Base-by-base conservation (phyloP, 2,113 vertebrate species). In the Vulpes lagopus region DNA sequence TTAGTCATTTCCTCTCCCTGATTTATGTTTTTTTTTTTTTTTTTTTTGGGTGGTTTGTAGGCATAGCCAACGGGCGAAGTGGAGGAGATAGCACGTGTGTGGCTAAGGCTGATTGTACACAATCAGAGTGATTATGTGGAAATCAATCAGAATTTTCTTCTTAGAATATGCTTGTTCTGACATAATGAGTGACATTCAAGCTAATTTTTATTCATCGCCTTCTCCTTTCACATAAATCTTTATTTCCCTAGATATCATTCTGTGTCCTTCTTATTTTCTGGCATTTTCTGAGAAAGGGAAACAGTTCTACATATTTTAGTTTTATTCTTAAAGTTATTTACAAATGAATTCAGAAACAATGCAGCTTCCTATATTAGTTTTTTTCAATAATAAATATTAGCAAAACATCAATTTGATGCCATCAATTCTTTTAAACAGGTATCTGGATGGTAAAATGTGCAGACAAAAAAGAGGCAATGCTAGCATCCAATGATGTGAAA, bases 111-210 rank as follows among this genome's bases (percentile, higher is more conserved):
- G 94, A 95, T 73, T 96, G n/a, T 95, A 6, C 0, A 69, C 73
- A 86, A 91, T 94, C 88, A 93, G 30, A 65, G 38, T 89, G 81
- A 64, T 95, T 94, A 93, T 83, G 38, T 83, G 57, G 23, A 87
- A 88, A 96, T 95, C 94, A 79, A n/a, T 96, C 82, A 55, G 85
- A 97, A 92, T 92, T 64, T 82, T 93, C 67, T 67, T 59, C 94
- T 81, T 25, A 23, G 55, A 76, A 91, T 27, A 74, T 74, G 14
- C 79, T 91, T 94, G 12, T 85, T 95, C 86, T 95, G 87, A 96
- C 79, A 96, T 65, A 76, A 91, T 94, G 85, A 91, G 43, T 96
- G 93, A 79, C 51, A 59, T 73, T 53, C 2, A 3, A 74, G 71
- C 43, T 87, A 71, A 78, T 74, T 97, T 95, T 91, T 89, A 89